Percentiles rank a stretch among this genome's conserved stretches.
Evolutionary conservation across 2,113 vertebrate species (phyloP).

Genomic region (Cygnus buccinator): DNA sequence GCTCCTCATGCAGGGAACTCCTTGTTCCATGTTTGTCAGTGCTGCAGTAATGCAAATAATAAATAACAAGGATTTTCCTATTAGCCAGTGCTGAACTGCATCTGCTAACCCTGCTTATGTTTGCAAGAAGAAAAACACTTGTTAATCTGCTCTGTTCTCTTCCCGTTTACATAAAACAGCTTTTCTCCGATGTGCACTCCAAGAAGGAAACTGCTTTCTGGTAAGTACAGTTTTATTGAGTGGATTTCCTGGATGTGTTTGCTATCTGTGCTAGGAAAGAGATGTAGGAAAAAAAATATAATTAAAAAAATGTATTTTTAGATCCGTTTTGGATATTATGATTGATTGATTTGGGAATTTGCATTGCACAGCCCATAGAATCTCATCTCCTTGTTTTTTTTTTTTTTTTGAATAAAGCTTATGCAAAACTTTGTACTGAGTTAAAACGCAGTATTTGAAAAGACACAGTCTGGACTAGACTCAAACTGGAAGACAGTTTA

Average conservation of each 20-base stretch:
- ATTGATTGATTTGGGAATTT: not conserved
- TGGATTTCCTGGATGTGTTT: not conserved
- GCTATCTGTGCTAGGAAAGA: not conserved
- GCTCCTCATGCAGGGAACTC: not conserved
- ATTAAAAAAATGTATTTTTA: not conserved
- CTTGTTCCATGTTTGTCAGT: not conserved
- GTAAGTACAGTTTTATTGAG: not conserved
- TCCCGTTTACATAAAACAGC: not conserved
- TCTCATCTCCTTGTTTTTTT: not conserved
- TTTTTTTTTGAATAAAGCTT: not conserved
- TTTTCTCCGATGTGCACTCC: not conserved
- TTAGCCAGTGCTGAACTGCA: not conserved
- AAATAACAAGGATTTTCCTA: slow-evolving; percentile 8
- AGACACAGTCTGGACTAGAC: fast-evolving
- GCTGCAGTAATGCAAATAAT: not conserved
- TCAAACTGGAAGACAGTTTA: not conserved
- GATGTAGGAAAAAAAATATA: not conserved
- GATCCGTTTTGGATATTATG: not conserved
- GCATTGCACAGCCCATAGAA: not conserved
- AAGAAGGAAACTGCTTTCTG: not conserved
- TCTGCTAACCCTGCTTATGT: not conserved
- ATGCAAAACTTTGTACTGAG: not conserved
- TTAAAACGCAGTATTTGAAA: not conserved
- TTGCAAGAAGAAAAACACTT: not conserved
- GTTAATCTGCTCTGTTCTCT: not conserved